Conservation (phyloP, 1,140 invertebrate genomes). For the Zophobas morio region DNA sequence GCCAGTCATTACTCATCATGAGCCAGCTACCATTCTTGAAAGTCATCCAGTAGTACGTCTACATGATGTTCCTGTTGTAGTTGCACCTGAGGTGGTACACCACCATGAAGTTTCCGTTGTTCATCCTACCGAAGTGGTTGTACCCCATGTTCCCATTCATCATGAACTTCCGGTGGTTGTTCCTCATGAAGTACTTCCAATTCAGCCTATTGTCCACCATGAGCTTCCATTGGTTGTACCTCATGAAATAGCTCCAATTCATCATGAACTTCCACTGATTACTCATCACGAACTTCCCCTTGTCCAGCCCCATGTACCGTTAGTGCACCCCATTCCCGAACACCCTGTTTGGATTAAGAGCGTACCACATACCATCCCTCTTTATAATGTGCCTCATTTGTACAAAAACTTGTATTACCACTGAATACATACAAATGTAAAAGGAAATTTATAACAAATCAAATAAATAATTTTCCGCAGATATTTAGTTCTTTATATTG, state of each 20-base stretch:
- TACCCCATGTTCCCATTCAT: neutral
- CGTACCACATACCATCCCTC: neutral
- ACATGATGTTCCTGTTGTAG: neutral
- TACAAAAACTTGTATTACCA: no score
- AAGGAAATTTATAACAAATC: no score
- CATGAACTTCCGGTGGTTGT: neutral
- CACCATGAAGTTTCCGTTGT: conserved; percentile 13
- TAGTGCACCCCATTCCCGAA: neutral
- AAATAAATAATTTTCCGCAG: no score
- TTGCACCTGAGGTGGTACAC: conserved; percentile 5
- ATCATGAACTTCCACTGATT: neutral
- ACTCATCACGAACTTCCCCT: neutral
- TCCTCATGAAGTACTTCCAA: neutral
- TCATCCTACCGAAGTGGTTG: neutral
- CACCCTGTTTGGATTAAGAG: neutral
- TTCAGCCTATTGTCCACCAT: neutral
- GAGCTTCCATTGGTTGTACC: no score
- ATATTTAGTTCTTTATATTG: no score
- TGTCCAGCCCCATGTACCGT: neutral
- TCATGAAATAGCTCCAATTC: no score
- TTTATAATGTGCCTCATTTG: no score
- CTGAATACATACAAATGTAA: no score
- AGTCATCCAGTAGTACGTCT: neutral
- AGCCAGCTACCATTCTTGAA: conserved; percentile 1
- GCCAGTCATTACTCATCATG: neutral